Evolutionary conservation across 2,113 vertebrate genomes (phyloP).

Genomic region (Monopterus albus): DNA sequence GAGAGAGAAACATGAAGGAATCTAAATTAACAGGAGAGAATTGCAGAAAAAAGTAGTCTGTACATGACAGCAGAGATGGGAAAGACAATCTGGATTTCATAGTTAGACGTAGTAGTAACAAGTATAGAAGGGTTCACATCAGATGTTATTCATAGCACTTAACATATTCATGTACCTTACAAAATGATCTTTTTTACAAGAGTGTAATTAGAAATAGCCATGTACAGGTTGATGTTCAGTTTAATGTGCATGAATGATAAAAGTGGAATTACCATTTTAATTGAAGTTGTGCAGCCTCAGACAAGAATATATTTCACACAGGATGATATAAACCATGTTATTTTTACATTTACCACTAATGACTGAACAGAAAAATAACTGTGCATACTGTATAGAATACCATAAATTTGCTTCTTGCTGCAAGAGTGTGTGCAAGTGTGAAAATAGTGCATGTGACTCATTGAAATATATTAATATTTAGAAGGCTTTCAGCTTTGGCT

Average conservation of each 20-base stretch:
- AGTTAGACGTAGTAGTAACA: no score
- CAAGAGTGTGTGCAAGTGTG: no score
- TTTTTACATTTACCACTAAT: neutral
- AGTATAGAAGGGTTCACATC: constrained; percentile 16
- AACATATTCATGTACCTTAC: neutral
- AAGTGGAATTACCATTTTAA: neutral
- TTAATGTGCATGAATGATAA: neutral
- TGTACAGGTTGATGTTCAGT: neutral
- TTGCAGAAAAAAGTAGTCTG: neutral
- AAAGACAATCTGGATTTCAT: neutral
- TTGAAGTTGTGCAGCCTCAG: neutral
- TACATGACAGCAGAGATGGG: constrained; percentile 2
- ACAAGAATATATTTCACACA: neutral
- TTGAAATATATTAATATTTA: no score
- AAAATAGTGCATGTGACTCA: no score
- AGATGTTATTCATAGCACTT: constrained; percentile 1
- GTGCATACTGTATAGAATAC: no score
- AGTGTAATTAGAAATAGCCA: neutral
- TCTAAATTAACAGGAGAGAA: constrained; percentile 1
- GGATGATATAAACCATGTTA: neutral
- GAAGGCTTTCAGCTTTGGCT: no score
- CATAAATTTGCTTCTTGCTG: no score
- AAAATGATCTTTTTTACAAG: neutral
- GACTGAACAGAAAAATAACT: neutral
- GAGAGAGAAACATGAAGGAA: neutral